These are phyloP conservation scores for Apogon talboti DNA, from an alignment of 2,797 vertebrate species.

Conservation along the genomic window DNA sequence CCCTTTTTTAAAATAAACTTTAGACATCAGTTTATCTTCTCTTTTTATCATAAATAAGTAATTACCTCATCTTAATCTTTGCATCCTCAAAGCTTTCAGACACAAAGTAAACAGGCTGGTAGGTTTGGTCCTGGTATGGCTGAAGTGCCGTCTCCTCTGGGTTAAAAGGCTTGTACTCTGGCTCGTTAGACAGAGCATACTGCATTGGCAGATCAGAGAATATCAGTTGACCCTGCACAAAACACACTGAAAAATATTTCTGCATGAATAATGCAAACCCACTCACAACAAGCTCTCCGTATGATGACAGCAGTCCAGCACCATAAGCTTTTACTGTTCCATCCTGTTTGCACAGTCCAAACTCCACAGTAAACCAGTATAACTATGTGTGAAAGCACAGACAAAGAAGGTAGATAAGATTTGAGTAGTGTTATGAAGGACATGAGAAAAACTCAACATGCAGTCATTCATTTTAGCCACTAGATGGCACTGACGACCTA, in stretches of 20 bases:
- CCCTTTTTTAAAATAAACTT: too few relatives aligned
- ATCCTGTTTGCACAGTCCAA: conserved; percentile 89
- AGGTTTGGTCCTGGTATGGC: conserved; percentile 87
- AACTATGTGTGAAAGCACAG: conserved; percentile 67
- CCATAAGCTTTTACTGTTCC: conserved; percentile 86
- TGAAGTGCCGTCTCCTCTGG: conserved; percentile 85
- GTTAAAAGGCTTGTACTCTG: conserved; percentile 85
- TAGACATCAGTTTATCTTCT: too few relatives aligned
- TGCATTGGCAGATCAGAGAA: conserved; percentile 50
- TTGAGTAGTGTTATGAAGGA: too few relatives aligned
- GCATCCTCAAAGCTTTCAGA: conserved; percentile 90
- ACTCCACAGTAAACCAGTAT: conserved; percentile 90
- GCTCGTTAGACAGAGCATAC: conserved; percentile 87
- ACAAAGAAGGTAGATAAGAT: background rate
- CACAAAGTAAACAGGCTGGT: conserved; percentile 89
- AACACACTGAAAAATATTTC: background rate
- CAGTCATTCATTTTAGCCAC: conserved; percentile 30
- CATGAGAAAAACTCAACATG: background rate
- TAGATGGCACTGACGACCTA: conserved; percentile 53
- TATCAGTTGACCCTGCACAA: background rate
- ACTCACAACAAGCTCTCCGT: conserved; percentile 86
- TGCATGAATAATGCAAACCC: background rate
- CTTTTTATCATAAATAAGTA: background rate
- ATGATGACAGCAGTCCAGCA: conserved; percentile 87
- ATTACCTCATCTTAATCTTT: conserved; percentile 85